A percentile compares a stretch with the other conserved stretches of the same genome.
Evolutionary conservation across 2,888 invertebrate species (phyloP).

Genomic region (Aplocera efformata): DNA sequence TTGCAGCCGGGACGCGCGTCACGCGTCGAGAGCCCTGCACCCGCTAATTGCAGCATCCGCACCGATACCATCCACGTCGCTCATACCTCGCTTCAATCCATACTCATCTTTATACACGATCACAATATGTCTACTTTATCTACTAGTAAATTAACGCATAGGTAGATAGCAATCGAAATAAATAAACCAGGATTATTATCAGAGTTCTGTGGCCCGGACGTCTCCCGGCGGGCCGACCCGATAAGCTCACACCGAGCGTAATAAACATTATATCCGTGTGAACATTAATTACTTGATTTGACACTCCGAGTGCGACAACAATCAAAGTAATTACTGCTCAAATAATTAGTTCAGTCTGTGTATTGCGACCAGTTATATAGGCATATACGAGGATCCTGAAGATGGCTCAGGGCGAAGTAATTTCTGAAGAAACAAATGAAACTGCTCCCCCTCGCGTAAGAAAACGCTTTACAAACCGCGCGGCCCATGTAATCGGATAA

Average conservation of each 20-base stretch:
- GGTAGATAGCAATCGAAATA: conserved; percentile 32
- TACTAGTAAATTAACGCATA: conserved; percentile 21
- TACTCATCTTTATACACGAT: conserved; percentile 33
- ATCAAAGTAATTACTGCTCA: conserved; percentile 65
- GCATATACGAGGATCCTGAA: conserved; percentile 38
- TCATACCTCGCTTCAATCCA: conserved; percentile 46
- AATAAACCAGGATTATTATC: conserved; percentile 48
- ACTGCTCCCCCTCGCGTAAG: conserved; percentile 74
- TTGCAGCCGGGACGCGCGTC: conserved; percentile 57
- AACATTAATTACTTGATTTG: conserved; percentile 70
- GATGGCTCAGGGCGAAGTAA: conserved; percentile 60
- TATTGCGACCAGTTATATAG: conserved; percentile 1
- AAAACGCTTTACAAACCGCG: conserved; percentile 74
- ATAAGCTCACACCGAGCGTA: conserved; percentile 66
- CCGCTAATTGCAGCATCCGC: conserved; percentile 42
- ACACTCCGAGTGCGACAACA: conserved; percentile 56
- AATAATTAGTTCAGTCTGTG: conserved; percentile 37
- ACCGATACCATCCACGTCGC: conserved; percentile 46
- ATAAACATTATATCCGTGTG: conserved; percentile 61
- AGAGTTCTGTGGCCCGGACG: conserved; percentile 38
- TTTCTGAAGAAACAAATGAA: conserved; percentile 80
- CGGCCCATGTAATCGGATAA: conserved; percentile 80
- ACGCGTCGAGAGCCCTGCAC: no score
- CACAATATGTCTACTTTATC: conserved; percentile 7
- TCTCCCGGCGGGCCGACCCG: conserved; percentile 61